Evolutionary conservation across 2,113 vertebrate species (phyloP), one percentile per base, ranked within the genome.

Genomic region (Pampusana beccarii): DNA sequence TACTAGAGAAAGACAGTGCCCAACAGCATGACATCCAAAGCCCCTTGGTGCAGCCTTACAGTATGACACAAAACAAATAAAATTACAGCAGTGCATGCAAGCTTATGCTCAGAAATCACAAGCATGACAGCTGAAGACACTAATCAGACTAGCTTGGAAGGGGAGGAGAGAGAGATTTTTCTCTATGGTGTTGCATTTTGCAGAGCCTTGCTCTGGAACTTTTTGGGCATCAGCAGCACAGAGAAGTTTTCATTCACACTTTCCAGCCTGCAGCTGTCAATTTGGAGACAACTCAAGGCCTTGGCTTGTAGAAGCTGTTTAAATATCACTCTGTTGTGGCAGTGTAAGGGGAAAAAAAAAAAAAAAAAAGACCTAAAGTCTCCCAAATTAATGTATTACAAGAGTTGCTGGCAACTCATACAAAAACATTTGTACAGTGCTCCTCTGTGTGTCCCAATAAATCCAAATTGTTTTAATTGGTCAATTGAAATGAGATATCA

Each of bases 211-310:
- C 98, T 98, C 87, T 96, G 93, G 90, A 98, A 99, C 95, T 98
- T 99, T 95, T 98, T 98, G 87, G 98, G 98, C 98, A 99, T 98
- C 83, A 99, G 98, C 80, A 99, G 82, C 79, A 98, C 98, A 46
- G 98, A 98, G 78, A 99, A 97, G 96, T 98, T 99, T 97, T 99
- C 98, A 57, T 98, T 99, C 96, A 99, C 98, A 36, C 98, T 99
- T 82, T 98, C 98, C 94, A 98, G 96, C 69, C 98, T 97, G 95
- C 98, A 99, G 97, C 99, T 99, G 98, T 99, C 98, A 40, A 98
- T 98, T 89, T 99, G 98, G 92, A 99, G 97, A 91, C 98, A 99
- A 97, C 98, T 98, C 86, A 99, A 95, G 17, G 98, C 98, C 1
- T 97, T 97, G 6, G 97, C 98, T 97, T 99, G 98, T 8, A 99